A percentile compares a stretch with the other conserved stretches of the same genome.
Evolutionary conservation across 2,888 invertebrate species (phyloP).

Genomic region (Sinotaia quadrata): DNA sequence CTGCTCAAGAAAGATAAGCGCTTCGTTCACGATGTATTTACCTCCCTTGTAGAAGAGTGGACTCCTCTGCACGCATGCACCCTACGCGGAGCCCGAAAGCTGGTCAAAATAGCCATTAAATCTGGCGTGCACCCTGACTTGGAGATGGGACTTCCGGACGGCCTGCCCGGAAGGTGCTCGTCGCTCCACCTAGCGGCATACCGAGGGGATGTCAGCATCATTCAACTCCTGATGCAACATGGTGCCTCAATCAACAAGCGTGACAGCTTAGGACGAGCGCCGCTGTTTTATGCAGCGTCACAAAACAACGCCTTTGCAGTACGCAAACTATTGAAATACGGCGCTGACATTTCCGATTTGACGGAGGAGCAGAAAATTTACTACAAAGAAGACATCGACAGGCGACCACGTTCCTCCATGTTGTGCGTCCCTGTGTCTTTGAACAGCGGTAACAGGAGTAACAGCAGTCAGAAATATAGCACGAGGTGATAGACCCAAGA

Average conservation of each 20-base stretch:
- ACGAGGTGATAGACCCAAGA: no score
- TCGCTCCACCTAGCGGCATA: conserved; percentile 63
- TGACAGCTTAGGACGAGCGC: conserved; percentile 46
- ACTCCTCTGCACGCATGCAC: conserved; percentile 65
- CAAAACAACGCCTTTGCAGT: conserved; percentile 55
- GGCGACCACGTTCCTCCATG: conserved; percentile 19
- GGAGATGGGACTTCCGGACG: conserved; percentile 58
- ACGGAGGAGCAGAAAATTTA: conserved; percentile 31
- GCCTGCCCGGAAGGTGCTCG: conserved; percentile 56
- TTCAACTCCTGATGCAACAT: conserved; percentile 52
- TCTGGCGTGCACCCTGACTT: conserved; percentile 55
- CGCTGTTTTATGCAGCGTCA: conserved; percentile 54
- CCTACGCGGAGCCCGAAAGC: conserved; percentile 55
- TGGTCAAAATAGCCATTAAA: conserved; percentile 55
- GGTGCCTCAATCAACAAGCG: conserved; percentile 49
- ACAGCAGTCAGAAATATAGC: no score
- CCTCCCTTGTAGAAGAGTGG: conserved; percentile 58
- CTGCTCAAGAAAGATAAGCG: conserved; percentile 48
- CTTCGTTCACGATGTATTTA: conserved; percentile 48
- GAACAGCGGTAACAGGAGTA: not conserved
- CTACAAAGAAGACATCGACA: conserved; percentile 31
- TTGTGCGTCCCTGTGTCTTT: conserved; percentile 33
- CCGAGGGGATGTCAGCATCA: conserved; percentile 60
- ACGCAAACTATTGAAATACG: conserved; percentile 54
- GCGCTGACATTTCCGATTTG: conserved; percentile 48